Evolutionary conservation across 2,888 invertebrate genomes (phyloP).

Genomic region (Eristalis pertinax): DNA sequence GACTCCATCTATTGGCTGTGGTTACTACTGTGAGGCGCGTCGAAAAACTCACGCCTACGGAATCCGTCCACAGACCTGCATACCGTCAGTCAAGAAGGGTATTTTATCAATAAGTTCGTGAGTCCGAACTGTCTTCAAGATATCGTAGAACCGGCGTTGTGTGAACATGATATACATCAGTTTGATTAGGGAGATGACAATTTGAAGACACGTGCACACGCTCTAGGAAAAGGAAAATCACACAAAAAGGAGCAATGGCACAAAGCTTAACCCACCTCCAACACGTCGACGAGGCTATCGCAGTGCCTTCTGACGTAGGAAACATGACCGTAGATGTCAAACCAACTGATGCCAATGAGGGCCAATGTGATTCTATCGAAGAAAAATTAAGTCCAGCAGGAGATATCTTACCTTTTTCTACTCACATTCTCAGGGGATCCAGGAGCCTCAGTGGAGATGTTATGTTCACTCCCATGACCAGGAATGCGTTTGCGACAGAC

Average conservation of each 20-base stretch:
- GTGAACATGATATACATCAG: constrained; percentile 17
- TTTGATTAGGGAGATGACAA: constrained; percentile 33
- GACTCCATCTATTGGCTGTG: no score
- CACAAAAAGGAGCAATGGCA: not conserved
- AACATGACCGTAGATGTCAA: constrained; percentile 14
- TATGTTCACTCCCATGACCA: constrained; percentile 38
- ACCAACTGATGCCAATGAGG: constrained; percentile 3
- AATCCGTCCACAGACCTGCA: no score
- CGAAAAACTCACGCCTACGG: no score
- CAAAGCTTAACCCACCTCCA: constrained; percentile 16
- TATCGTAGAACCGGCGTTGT: constrained; percentile 26
- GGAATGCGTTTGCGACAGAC: constrained; percentile 5
- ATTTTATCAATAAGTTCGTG: constrained; percentile 48
- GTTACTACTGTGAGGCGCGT: no score
- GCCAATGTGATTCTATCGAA: constrained; percentile 3
- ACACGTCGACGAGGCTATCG: constrained; percentile 5
- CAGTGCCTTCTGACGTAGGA: constrained; percentile 1
- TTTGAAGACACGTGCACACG: constrained; percentile 36
- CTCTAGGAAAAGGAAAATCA: constrained; percentile 7
- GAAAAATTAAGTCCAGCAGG: not conserved
- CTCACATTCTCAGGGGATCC: constrained; percentile 42
- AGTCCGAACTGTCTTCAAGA: constrained; percentile 18
- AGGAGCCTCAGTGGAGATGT: constrained; percentile 1
- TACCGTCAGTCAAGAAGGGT: constrained; percentile 28
- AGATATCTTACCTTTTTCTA: not conserved